Evolutionary conservation across 2,888 invertebrate species (phyloP).

Genomic region (Incurvaria masculella): DNA sequence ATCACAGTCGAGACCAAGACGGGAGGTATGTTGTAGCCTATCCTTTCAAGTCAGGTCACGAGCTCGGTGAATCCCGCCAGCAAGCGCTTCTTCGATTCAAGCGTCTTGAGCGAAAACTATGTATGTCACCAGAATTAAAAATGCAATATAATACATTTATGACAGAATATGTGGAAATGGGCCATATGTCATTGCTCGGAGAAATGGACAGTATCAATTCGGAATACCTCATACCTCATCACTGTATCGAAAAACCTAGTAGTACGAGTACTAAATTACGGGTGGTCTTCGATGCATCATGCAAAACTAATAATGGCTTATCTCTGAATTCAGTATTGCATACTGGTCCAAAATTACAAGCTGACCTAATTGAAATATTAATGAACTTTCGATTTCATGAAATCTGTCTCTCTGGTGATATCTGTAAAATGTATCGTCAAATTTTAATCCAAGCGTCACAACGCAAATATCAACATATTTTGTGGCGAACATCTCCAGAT

Average conservation of each 20-base stretch:
- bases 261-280: background rate
- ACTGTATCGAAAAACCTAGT: background rate
- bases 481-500: constrained; percentile 13
- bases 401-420: constrained; percentile 11
- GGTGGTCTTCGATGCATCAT: too few species aligned
- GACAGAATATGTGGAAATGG: constrained; percentile 12
- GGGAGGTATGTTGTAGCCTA: constrained; percentile 9
- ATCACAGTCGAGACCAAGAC: background rate
- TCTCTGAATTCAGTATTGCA: background rate
- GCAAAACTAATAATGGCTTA: too few species aligned
- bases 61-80: background rate
- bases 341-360: background rate
- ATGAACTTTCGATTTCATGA: constrained; percentile 6
- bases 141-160: constrained; percentile 8
- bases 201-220: background rate
- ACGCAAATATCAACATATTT: constrained; percentile 10
- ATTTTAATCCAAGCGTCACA: constrained; percentile 6
- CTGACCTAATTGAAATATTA: constrained; percentile 3
- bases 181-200: constrained; percentile 10
- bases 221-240: background rate
- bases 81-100: background rate
- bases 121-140: background rate
- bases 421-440: constrained; percentile 15
- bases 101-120: background rate
- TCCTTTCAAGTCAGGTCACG: constrained; percentile 2